These are phyloP conservation scores for Brachystomella parvula DNA, from an alignment of 1,140 invertebrate genomes.

Conservation along the genomic window DNA sequence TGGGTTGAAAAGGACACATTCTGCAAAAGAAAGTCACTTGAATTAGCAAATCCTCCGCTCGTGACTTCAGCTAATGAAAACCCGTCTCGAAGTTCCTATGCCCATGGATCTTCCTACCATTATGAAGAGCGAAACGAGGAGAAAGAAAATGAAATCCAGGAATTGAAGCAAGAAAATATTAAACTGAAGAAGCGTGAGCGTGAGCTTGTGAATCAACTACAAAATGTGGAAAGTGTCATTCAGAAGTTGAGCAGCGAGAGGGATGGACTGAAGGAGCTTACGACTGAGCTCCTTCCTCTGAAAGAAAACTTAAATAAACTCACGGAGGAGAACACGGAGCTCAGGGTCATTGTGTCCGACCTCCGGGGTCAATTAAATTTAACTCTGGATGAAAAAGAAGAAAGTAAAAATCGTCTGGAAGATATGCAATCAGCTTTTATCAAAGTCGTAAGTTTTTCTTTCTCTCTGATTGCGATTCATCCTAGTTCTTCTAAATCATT, in stretches of 20 bases:
- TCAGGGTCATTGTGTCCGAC: constrained; percentile 1
- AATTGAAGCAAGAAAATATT: not conserved
- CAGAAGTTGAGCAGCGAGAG: not conserved
- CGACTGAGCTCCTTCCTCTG: not conserved
- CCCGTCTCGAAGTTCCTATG: not conserved
- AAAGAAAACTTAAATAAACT: not conserved
- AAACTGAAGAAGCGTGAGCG: constrained; percentile 1
- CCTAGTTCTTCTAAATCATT: no score
- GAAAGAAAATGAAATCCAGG: not conserved
- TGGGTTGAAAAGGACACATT: constrained; percentile 1
- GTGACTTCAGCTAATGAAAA: not conserved
- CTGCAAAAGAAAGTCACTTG: not conserved
- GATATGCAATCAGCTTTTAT: not conserved
- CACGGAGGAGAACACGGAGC: not conserved
- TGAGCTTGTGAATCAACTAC: constrained; percentile 2
- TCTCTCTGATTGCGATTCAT: not conserved
- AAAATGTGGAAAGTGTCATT: constrained; percentile 3
- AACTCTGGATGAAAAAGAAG: not conserved
- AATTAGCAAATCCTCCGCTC: not conserved
- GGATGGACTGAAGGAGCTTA: not conserved
- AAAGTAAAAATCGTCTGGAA: not conserved
- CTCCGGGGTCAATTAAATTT: not conserved
- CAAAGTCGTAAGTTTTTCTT: not conserved
- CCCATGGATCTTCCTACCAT: not conserved
- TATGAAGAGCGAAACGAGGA: not conserved